Evolutionary conservation across 2,797 vertebrate species (phyloP), one percentile per base, ranked within the genome.

Genomic region (Rhadinocentrus ornatus): DNA sequence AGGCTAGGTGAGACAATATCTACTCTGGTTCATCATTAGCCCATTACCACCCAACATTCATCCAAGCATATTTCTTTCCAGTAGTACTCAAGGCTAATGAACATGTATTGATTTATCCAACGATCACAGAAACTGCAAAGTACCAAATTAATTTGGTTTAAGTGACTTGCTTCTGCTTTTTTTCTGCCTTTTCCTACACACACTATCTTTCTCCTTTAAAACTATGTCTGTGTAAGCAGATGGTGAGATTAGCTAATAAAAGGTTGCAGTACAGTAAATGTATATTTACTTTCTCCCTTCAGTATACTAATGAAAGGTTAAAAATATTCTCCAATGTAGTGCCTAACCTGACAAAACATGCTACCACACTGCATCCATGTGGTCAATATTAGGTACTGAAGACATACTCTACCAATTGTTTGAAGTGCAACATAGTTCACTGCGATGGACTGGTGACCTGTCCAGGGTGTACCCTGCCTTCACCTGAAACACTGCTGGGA

Each of bases 101-200:
- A 87, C 81, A 85, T 66, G 62, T 87, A 91, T 90, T 44, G 81
- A 91, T 88, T 88, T 86, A 82, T 85, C 84, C 59, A 77, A 89
- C 85, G 86, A 90, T 89, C 80, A 75, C 62, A 63, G 58, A 56
- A 55, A 81, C 76, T 75, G 77, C 78, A 87, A 74, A 87, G 83
- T 82, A 69, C 77, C 70, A 80, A 87, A 89, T 90, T 90, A 63
- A 90, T 92, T 90, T 81, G 68, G 75, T 81, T 71, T 81, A 82
- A 91, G 71, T 88, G 76, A 86, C 77, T 83, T 12, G 6, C 82
- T 83, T 68, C 64, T 20, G n/a, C 60, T 78, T 63, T 62, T 22
- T 46, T 46, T 29, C 20, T 66, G 15, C 56, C 32, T 34, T n/a
- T 31, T 62, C 29, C 70, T 37, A 18, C 72, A 54, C 44, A 56